phyloP scores from a whole-genome alignment of 2,888 invertebrate species.

The Agrilus cyanescens region DNA sequence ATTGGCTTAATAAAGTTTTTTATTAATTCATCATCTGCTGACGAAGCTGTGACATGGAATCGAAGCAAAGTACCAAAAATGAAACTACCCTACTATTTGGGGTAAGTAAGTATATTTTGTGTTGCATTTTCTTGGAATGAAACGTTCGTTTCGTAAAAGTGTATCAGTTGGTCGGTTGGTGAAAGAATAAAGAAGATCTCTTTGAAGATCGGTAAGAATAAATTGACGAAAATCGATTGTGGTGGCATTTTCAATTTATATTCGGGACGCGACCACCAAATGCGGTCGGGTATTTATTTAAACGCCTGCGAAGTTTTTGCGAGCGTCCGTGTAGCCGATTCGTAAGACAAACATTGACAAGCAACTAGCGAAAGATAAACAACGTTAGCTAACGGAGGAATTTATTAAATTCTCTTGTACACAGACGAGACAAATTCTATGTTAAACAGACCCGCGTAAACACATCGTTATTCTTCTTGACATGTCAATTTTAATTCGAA shows the following conservation, averaged over 20 bases:
- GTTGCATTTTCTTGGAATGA: too few relatives aligned
- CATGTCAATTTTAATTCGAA: too few relatives aligned
- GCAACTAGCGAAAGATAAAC: constrained; percentile 20
- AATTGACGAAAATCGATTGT: constrained; percentile 2
- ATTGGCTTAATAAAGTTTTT: too few relatives aligned
- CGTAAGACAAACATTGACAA: constrained; percentile 19
- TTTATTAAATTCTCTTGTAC: constrained; percentile 22
- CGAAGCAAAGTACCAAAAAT: too few relatives aligned
- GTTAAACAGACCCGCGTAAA: too few relatives aligned
- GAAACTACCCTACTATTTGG: too few relatives aligned
- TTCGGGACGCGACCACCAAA: background rate
- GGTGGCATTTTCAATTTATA: background rate
- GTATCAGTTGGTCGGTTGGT: background rate
- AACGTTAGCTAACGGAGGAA: constrained; percentile 19
- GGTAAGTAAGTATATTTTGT: too few relatives aligned
- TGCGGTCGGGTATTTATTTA: too few relatives aligned
- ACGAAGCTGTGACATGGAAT: too few relatives aligned
- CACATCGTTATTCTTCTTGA: too few relatives aligned
- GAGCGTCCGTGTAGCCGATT: constrained; percentile 11
- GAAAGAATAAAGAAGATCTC: background rate
- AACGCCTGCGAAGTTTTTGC: background rate
- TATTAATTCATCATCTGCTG: too few relatives aligned
- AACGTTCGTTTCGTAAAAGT: too few relatives aligned
- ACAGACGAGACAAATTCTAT: constrained; percentile 10
- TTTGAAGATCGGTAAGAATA: constrained; percentile 1